Percentiles rank a stretch among this genome's conserved stretches.
These are phyloP conservation scores for Ctena decussata DNA, from an alignment of 2,888 invertebrate species.

Conservation along the genomic window DNA sequence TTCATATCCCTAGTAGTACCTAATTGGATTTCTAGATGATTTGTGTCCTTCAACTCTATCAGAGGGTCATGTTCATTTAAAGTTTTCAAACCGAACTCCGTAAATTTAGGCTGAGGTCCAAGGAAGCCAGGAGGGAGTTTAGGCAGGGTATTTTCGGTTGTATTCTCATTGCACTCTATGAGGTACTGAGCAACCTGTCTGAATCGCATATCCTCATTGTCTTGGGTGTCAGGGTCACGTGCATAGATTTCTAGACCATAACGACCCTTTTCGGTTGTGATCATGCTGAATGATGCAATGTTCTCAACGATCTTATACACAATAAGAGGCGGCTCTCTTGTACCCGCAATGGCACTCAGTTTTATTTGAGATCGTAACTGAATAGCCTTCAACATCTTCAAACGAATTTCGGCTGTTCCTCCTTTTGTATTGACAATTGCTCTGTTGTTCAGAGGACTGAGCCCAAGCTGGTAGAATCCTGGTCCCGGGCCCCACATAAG, in stretches of 20 bases:
- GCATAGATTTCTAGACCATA: constrained; percentile 75
- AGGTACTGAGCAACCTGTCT: constrained; percentile 74
- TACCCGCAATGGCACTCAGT: constrained; percentile 52
- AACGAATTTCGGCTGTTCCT: constrained; percentile 65
- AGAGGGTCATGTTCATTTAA: constrained; percentile 73
- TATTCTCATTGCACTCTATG: constrained; percentile 68
- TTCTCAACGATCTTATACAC: constrained; percentile 66
- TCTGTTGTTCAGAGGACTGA: constrained; percentile 61
- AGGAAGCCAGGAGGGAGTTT: constrained; percentile 71
- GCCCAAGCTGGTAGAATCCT: constrained; percentile 70
- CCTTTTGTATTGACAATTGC: constrained; percentile 64
- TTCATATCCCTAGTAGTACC: constrained; percentile 70
- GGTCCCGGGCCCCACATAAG: constrained; percentile 73
- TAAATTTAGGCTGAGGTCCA: constrained; percentile 74
- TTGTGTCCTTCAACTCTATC: constrained; percentile 64
- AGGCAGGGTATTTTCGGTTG: constrained; percentile 59
- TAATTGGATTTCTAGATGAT: constrained; percentile 70
- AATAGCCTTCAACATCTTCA: constrained; percentile 68
- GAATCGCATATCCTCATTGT: constrained; percentile 72
- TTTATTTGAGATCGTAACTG: constrained; percentile 69
- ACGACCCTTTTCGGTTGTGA: constrained; percentile 64
- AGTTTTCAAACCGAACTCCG: constrained; percentile 68
- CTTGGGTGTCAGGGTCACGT: constrained; percentile 72
- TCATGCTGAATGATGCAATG: constrained; percentile 64
- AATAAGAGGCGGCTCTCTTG: constrained; percentile 66